Base-by-base conservation (phyloP, 2,113 vertebrate genomes). In the Manacus vitellinus region DNA sequence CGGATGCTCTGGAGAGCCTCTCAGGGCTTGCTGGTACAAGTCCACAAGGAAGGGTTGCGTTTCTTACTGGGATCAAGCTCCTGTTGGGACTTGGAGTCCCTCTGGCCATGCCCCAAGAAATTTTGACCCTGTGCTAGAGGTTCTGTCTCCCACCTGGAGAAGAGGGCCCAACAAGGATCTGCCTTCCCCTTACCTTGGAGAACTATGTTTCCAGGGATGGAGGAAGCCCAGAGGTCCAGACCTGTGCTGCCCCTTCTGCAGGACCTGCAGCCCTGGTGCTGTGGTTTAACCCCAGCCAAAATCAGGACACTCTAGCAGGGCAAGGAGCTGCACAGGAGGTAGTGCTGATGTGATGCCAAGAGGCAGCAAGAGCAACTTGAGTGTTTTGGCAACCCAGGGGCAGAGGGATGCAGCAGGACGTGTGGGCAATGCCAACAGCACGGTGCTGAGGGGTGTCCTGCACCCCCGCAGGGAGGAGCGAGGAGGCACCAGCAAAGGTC, bases 191-290 rank as follows among this genome's bases (percentile, higher is more conserved):
- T 8, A 43, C 37, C 55, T 46, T 3, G 6, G 15, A n/a, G 51
- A 65, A 7, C 24, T 8, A 5, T 6, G 6, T 20, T 79, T 54
- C 41, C 58, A 13, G 3, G 18, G 35, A 21, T 2, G 61, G 66
- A 39, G 43, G 24, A 39, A 56, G 23, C 23, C 35, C 44, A 63
- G n/a, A 1, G 0, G 6, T 10, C 23, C 39, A 78, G 54, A 41
- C 2, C 4, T 4, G 3, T 0, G 0, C 54, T 28, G 44, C 16
- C 6, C 54, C 17, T 44, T 51, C 74, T n/a, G 7, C 49, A 47
- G 56, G 19, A 27, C 41, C 19, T 8, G 5, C 46, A 74, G n/a
- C 30, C 27, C 37, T 1, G n/a, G 24, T 10, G 46, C 0, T 35
- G 47, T 18, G 30, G 12, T 41, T 61, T 41, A 41, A 70, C 14